These are phyloP conservation scores for Acanthacorydalis orientalis DNA, from an alignment of 2,888 invertebrate genomes.

Conservation along the genomic window DNA sequence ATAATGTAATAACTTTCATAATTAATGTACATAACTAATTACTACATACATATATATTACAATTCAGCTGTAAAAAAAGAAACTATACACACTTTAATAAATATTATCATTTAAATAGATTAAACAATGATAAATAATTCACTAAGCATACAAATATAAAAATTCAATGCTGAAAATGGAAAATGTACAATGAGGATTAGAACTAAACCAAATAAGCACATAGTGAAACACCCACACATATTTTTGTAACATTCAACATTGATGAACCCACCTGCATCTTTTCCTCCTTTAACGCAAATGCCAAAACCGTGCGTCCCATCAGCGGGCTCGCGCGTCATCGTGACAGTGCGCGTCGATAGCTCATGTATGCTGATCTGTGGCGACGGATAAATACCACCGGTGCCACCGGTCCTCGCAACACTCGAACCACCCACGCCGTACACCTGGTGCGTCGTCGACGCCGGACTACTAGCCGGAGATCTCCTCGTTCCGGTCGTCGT, in stretches of 20 bases:
- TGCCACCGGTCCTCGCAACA: neutral
- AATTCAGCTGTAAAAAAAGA: no score
- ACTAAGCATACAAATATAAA: no score
- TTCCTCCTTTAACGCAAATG: constrained; percentile 81
- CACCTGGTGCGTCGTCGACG: constrained; percentile 62
- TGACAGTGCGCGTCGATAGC: constrained; percentile 66
- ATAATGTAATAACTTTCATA: no score
- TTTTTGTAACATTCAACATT: neutral
- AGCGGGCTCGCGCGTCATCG: constrained; percentile 67
- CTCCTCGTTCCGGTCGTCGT: constrained; percentile 25
- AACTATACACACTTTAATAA: no score
- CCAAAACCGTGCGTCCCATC: constrained; percentile 74
- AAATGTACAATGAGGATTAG: neutral
- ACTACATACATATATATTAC: no score
- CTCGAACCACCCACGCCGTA: constrained; percentile 10
- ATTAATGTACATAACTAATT: no score
- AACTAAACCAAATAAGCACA: constrained; percentile 2
- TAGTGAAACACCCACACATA: neutral
- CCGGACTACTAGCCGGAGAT: constrained; percentile 61
- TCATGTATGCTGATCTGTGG: constrained; percentile 45
- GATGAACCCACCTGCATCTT: constrained; percentile 57
- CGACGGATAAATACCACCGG: neutral
- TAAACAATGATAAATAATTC: no score
- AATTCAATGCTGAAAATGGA: no score
- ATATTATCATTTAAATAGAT: no score